Percentiles rank a stretch among this genome's conserved stretches.
phyloP scores from a whole-genome alignment of 2,113 vertebrate genomes.

The Pristiophorus japonicus region DNA sequence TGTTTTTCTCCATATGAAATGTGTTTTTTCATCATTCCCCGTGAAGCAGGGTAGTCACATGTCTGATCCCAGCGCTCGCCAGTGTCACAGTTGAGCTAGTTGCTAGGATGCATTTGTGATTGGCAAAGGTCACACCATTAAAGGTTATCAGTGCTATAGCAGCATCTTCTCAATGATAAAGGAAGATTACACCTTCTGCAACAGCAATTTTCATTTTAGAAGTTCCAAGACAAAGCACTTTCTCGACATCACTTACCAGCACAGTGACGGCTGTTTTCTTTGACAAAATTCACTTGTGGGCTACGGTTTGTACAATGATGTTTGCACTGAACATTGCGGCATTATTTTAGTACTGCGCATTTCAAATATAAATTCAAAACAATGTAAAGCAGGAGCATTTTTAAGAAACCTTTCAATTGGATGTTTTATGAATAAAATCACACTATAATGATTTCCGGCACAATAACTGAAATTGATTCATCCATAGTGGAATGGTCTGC shows the following conservation, averaged over 20 bases:
- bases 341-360: neutral
- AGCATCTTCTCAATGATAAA: neutral
- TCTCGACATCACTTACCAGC: neutral
- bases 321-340: neutral
- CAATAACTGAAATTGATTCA: neutral
- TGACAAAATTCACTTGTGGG: neutral
- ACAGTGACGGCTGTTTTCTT: neutral
- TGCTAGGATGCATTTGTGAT: neutral
- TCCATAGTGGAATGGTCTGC: neutral
- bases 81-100: neutral
- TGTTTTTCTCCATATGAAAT: neutral
- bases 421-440: neutral
- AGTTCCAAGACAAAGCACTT: neutral
- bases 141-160: neutral
- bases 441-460: neutral
- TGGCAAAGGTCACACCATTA: neutral
- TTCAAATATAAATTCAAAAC: neutral
- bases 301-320: neutral
- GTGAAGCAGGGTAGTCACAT: neutral
- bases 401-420: slow-evolving; percentile 4
- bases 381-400: neutral
- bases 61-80: neutral
- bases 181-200: neutral
- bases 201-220: neutral
- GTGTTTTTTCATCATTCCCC: neutral